Evolutionary conservation across 2,113 vertebrate species (phyloP).

Genomic region (Athene cunicularia): DNA sequence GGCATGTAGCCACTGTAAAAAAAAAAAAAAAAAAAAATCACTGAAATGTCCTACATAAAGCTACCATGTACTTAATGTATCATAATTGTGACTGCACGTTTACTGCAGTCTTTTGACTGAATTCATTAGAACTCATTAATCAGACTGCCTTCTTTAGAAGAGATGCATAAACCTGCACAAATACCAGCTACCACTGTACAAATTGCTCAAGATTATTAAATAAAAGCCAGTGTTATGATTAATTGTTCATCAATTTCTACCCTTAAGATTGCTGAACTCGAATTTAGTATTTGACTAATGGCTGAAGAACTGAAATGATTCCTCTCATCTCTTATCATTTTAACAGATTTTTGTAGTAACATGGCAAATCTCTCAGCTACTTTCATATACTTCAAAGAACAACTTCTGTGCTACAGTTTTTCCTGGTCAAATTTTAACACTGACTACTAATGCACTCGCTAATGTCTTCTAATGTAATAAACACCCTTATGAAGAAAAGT

Average conservation of each 20-base stretch:
- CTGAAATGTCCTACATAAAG: neutral
- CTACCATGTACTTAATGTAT: neutral
- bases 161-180: neutral
- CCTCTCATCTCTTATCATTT: neutral
- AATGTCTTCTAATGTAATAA: neutral
- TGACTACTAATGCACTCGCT: too few species aligned
- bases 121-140: neutral
- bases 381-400: neutral
- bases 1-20: neutral
- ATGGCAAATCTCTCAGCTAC: neutral
- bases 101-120: neutral
- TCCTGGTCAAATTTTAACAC: neutral
- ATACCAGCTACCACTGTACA: neutral
- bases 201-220: neutral
- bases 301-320: neutral
- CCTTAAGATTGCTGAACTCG: fast-evolving
- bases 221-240: neutral
- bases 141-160: neutral
- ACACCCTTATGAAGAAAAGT: neutral
- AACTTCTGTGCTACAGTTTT: neutral
- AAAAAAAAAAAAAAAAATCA: neutral
- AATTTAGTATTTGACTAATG: neutral
- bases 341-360: neutral
- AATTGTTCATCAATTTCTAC: neutral
- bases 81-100: neutral